Evolutionary conservation across 1,140 invertebrate genomes (phyloP).

Genomic region (Bombus pyrosoma): DNA sequence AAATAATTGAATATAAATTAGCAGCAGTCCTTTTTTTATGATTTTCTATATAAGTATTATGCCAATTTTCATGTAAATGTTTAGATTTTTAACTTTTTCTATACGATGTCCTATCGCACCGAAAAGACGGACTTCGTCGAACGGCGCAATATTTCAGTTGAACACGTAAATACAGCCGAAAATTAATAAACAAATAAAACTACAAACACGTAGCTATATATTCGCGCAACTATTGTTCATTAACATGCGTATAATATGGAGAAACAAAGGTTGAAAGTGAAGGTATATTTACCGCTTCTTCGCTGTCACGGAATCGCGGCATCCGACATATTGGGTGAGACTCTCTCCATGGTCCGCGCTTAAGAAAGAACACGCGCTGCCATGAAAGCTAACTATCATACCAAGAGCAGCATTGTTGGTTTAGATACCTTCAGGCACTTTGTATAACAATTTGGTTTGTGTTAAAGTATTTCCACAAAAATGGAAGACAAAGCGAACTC

Average conservation of each 20-base stretch:
- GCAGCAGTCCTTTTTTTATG: not conserved
- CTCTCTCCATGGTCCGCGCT: constrained; percentile 70
- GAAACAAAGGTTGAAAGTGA: constrained; percentile 38
- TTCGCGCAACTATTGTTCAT: not conserved
- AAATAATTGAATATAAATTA: not conserved
- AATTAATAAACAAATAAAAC: not conserved
- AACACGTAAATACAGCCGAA: not conserved
- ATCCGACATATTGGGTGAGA: constrained; percentile 52
- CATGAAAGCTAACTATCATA: not conserved
- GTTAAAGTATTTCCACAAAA: not conserved
- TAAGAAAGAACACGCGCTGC: constrained; percentile 1
- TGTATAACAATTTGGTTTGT: constrained; percentile 6
- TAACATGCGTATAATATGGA: not conserved
- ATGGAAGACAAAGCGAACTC: constrained; percentile 56
- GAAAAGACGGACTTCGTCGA: constrained; percentile 24
- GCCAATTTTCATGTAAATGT: constrained; percentile 26
- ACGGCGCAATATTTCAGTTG: not conserved
- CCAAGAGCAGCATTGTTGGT: not conserved
- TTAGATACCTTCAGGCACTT: constrained; percentile 1
- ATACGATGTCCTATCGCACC: constrained; percentile 26
- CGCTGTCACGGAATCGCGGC: constrained; percentile 36
- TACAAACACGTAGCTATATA: constrained; percentile 39
- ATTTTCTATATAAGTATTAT: not conserved
- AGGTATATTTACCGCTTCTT: constrained; percentile 40
- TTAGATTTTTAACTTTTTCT: constrained; percentile 49